phyloP scores from a whole-genome alignment of 2,888 invertebrate genomes.

The Volucella inflata region DNA sequence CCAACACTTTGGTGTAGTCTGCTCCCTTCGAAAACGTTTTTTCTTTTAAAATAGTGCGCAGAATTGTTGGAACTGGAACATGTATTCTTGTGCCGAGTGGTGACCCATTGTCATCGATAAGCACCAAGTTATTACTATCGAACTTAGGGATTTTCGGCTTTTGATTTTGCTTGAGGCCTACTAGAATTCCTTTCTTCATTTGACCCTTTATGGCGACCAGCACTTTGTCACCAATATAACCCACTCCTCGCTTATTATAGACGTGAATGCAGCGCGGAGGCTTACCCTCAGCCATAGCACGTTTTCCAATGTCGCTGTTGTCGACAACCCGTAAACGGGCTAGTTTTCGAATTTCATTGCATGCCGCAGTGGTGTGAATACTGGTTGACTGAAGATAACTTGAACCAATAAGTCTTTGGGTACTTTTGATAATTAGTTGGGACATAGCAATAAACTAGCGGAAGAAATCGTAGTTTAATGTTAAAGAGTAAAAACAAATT shows the following conservation, averaged over 20 bases:
- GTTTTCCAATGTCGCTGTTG: constrained; percentile 97
- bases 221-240: constrained; percentile 91
- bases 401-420: background rate
- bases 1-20: constrained; percentile 95
- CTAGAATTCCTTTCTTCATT: constrained; percentile 96
- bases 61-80: constrained; percentile 95
- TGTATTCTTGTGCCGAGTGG: constrained; percentile 98
- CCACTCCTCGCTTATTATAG: constrained; percentile 91
- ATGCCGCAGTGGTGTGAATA: constrained; percentile 86
- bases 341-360: constrained; percentile 89
- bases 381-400: constrained; percentile 28
- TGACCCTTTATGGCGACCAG: constrained; percentile 97
- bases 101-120: constrained; percentile 97
- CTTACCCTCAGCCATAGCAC: constrained; percentile 96
- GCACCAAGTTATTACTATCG: constrained; percentile 97
- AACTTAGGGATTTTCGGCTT: constrained; percentile 92
- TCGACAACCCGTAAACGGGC: constrained; percentile 96
- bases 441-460: constrained; percentile 19
- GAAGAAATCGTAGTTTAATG: background rate
- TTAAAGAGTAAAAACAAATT: background rate
- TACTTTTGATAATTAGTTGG: constrained; percentile 14
- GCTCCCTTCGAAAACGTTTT: constrained; percentile 92
- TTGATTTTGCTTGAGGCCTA: constrained; percentile 94
- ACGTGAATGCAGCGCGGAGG: constrained; percentile 97
- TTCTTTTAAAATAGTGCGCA: constrained; percentile 92